Evolutionary conservation across 2,888 invertebrate species (phyloP).

Genomic region (Drosophila lacicola): DNA sequence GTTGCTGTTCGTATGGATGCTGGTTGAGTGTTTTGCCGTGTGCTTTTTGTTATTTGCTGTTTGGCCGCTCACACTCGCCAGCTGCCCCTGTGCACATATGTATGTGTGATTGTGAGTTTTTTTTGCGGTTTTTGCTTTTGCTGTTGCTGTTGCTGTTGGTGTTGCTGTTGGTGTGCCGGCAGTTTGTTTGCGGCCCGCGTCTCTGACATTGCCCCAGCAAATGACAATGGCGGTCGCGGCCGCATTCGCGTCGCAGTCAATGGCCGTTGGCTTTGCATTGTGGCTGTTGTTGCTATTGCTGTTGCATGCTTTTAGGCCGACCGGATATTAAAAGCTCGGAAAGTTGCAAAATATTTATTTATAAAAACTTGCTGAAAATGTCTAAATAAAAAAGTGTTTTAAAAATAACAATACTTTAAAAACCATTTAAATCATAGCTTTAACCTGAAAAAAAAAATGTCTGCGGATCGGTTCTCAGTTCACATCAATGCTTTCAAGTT

Average conservation of each 20-base stretch:
- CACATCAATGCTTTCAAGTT: background rate
- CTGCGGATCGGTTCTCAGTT: background rate
- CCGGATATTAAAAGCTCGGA: constrained; percentile 69
- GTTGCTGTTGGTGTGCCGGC: constrained; percentile 58
- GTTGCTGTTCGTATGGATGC: constrained; percentile 43
- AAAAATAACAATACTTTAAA: background rate
- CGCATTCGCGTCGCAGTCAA: constrained; percentile 49
- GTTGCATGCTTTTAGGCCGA: constrained; percentile 58
- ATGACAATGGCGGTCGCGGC: constrained; percentile 66
- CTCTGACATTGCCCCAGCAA: constrained; percentile 75
- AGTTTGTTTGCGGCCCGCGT: constrained; percentile 61
- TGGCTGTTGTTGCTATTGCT: constrained; percentile 33
- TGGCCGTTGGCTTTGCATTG: constrained; percentile 60
- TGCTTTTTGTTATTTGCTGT: constrained; percentile 79
- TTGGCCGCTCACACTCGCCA: constrained; percentile 68
- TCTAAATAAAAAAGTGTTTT: background rate
- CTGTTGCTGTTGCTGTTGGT: constrained; percentile 53
- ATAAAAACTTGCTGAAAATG: background rate
- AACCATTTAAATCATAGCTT: background rate
- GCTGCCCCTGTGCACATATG: constrained; percentile 25
- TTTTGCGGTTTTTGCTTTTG: constrained; percentile 63
- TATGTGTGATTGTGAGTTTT: constrained; percentile 49
- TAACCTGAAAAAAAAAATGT: background rate
- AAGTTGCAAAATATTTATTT: constrained; percentile 53
- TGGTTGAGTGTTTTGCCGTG: constrained; percentile 72